Base-by-base conservation (phyloP, 2,113 vertebrate species). In the Tragelaphus strepsiceros region DNA sequence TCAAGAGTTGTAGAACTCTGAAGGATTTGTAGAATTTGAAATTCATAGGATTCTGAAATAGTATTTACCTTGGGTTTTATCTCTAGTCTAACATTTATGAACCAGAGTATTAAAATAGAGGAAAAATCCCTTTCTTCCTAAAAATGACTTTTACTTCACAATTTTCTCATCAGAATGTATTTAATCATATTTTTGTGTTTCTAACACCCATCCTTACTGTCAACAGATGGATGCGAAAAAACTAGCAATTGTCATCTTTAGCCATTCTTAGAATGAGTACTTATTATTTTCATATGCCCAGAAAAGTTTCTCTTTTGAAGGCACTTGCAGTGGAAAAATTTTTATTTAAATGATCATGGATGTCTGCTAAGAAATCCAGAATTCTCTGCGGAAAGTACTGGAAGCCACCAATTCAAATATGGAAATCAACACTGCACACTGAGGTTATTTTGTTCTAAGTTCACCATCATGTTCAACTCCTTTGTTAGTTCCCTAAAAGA, bases 11-110 rank as follows among this genome's bases (percentile, higher is more conserved):
- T 82, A 89, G 15, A 26, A 46, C 81, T 88, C 92, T 64, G n/a
- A 90, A 61, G 80, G 19, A 39, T 71, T 71, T 39, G 67, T 12
- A 71, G n/a, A 71, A 39, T 5, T 71, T 39, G 67, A 71, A 39
- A 71, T 71, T n/a, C 74, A 26, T 49, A 35, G 62, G n/a, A 59
- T 61, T 84, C 83, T 84, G 78, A 95, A 97, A 93, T 35, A 98
- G 43, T 17, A 95, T 5, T 0, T 91, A 95, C 5, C 0, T 90
- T 82, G 88, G 26, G 84, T 96, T 97, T 91, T 89, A 97, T n/a
- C 9, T 86, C 43, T 96, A 82, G 14, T 43, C 89, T 95, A 98
- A 93, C 8, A 74, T 71, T 78, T 46, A 16, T 0, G 4, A 86
- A 30, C 3, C 83, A 93, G 97, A 97, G 83, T 4, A 0, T 43